Conservation (phyloP, 2,888 invertebrate genomes). For the Pheosia gnoma region DNA sequence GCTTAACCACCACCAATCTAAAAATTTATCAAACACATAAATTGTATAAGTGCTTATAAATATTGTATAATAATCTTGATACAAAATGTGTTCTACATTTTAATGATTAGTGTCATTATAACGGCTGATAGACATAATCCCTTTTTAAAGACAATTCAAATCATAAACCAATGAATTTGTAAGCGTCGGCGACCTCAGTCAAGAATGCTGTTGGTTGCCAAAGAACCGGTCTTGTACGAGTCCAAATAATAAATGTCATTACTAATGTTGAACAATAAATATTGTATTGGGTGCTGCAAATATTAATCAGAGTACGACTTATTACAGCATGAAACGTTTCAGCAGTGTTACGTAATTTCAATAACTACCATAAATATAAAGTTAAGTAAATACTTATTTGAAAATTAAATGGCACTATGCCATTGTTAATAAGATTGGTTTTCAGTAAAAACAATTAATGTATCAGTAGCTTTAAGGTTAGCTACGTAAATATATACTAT, state of each 20-base stretch:
- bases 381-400: too few species aligned
- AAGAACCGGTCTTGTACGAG: constrained; percentile 57
- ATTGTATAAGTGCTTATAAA: too few species aligned
- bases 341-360: not conserved
- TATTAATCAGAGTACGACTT: constrained; percentile 8
- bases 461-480: too few species aligned
- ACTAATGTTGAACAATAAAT: constrained; percentile 36
- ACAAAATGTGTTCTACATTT: not conserved
- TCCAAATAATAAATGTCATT: constrained; percentile 44
- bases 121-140: not conserved
- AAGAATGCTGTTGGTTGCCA: constrained; percentile 55
- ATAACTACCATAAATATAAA: too few species aligned
- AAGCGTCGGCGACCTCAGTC: constrained; percentile 51
- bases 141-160: constrained; percentile 7
- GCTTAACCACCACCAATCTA: too few species aligned
- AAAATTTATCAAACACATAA: too few species aligned
- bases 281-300: constrained; percentile 25
- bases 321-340: constrained; percentile 6
- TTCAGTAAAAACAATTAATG: too few species aligned
- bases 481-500: too few species aligned
- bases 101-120: not conserved
- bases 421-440: too few species aligned
- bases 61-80: not conserved
- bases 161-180: constrained; percentile 34
- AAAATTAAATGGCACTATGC: too few species aligned